Evolutionary conservation across 1,140 invertebrate species (phyloP).

Genomic region (Zaprionus ghesquierei): DNA sequence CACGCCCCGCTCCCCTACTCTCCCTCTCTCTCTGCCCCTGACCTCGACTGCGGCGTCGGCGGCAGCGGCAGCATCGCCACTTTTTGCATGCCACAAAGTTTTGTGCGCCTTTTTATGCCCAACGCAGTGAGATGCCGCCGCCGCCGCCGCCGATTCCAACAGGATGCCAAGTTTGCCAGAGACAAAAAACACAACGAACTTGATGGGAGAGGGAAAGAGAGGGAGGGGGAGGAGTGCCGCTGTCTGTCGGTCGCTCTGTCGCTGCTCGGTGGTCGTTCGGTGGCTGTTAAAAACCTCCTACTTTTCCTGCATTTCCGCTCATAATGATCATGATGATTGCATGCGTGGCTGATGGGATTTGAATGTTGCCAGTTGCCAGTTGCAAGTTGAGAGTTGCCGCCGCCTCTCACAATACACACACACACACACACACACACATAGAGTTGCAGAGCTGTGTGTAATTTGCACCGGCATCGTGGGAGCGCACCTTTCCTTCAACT

Average conservation of each 20-base stretch:
- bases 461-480: constrained; percentile 75
- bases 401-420: constrained; percentile 30
- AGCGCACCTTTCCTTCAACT: constrained; percentile 65
- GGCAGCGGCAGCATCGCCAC: constrained; percentile 58
- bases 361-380: constrained; percentile 59
- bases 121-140: constrained; percentile 35
- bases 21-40: constrained; percentile 13
- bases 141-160: constrained; percentile 43
- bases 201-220: not conserved
- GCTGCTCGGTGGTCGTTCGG: constrained; percentile 57
- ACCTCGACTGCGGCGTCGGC: constrained; percentile 59
- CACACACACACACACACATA: not conserved
- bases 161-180: constrained; percentile 46
- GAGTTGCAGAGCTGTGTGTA: constrained; percentile 38
- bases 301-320: constrained; percentile 80
- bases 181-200: constrained; percentile 37
- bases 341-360: constrained; percentile 80
- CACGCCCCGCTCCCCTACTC: constrained; percentile 34
- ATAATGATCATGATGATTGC: constrained; percentile 81
- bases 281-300: constrained; percentile 80
- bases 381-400: constrained; percentile 6
- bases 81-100: constrained; percentile 74
- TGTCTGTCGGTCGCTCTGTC: constrained; percentile 1
- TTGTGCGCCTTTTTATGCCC: constrained; percentile 74
- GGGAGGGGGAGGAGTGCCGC: not conserved